Evolutionary conservation across 2,113 vertebrate genomes (phyloP), one percentile per base, ranked within the genome.

Genomic region (Crotophaga sulcirostris): DNA sequence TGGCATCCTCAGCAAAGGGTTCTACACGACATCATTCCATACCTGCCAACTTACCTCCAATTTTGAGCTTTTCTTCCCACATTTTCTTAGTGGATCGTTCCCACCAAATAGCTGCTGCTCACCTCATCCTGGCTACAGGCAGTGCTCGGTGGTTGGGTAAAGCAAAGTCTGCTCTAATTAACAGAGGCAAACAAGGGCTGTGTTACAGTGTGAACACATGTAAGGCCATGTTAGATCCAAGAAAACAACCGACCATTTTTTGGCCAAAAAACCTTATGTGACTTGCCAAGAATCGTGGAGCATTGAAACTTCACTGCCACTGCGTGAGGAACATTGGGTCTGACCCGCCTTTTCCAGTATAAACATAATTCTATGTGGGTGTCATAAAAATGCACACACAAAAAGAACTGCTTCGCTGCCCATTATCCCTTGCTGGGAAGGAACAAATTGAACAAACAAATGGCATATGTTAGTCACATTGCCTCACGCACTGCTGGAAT

Each of bases 361-460:
- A 77, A 93, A 84, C 51, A 67, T 58, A 45, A 29, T 47, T 93
- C 56, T 70, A 0, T 21, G 9, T 63, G 29, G 51, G 15, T 93
- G 9, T 55, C 62, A 87, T 85, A 89, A 67, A 92, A 90, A 59
- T 42, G 19, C 55, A 69, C 36, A 29, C n/a, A 55, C 72, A 74
- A 34, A 77, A 88, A 74, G 67, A 84, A 81, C 31, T 74, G 72
- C 42, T 86, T 96, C 47, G 2, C 21, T 91, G 82, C 84, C 45
- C 4, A 0, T 73, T 74, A 2, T 5, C 88, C 63, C 82, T 70
- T 70, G 70, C 87, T 90, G 75, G 11, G 67, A 79, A 91, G 55
- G 64, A 93, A 85, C 59, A 88, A 96, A 88, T 17, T 77, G 90
- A 96, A 95, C 63, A 94, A 93, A 90, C 28, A 92, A 85, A 62